Evolutionary conservation across 2,797 vertebrate species (phyloP), one percentile per base, ranked within the genome.

Genomic region (Pseudomugil tenellus): DNA sequence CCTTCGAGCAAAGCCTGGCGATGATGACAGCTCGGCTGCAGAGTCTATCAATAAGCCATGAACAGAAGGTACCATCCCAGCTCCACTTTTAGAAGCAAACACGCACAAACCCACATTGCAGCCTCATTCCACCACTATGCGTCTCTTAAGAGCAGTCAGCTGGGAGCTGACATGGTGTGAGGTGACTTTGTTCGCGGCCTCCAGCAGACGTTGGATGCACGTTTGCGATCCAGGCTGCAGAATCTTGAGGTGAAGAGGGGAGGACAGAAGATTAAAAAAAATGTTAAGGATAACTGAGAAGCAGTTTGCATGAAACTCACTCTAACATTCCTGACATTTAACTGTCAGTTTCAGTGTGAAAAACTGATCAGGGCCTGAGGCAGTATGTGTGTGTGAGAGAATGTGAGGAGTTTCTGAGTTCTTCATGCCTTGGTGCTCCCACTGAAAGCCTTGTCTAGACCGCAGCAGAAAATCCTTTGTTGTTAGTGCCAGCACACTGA

Each of bases 1-100:
- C 97, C 32, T 99, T 98, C 0, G 97, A 99, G 91, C 97, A 98
- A 91, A 98, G 97, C 81, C 88, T 99, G 81, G 83, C 96, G n/a
- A 92, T 96, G 84, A 98, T 99, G 97, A 98, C 97, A 0, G 91
- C 95, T 31, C 96, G 97, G 53, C 93, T 99, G 54, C 96, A 98
- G 84, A 93, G 90, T 52, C 90, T 99, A 81, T 98, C 97, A 0
- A 80, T 96, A 43, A 97, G 94, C 0, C 96, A 98, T 0, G 96
- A 98, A 56, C 96, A 99, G 83, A 99, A 99, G 96, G 97, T 98
- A 90, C 59, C 52, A 5, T 32, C 59, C 53, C 64, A 31, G 51
- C 49, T 32, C 31, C 69, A 54, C 72, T 41, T 43, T 64, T 8
- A 26, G 66, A 69, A 60, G 43, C 77, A 72, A 48, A 71, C 64